Percentiles rank a stretch among this genome's conserved stretches.
Evolutionary conservation across 2,888 invertebrate genomes (phyloP).

Genomic region (Callosobruchus maculatus): DNA sequence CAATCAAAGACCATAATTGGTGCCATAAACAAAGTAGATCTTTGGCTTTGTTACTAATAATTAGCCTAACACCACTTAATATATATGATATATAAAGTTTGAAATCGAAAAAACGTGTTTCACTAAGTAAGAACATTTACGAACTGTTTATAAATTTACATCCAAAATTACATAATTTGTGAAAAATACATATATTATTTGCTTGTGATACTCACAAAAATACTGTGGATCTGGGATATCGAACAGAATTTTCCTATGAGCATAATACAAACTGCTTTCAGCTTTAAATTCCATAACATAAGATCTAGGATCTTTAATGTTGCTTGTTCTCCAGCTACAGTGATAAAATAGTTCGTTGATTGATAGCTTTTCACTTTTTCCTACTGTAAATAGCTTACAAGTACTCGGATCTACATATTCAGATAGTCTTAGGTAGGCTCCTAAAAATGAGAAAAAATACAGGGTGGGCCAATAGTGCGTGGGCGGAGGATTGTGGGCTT

Average conservation of each 20-base stretch:
- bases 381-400: constrained; percentile 22
- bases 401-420: constrained; percentile 14
- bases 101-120: too few species aligned
- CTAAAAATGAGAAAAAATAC: constrained; percentile 16
- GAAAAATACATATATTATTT: too few species aligned
- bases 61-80: too few species aligned
- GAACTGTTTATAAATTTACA: not conserved
- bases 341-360: constrained; percentile 13
- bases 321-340: constrained; percentile 16
- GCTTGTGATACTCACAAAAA: constrained; percentile 17
- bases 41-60: too few species aligned
- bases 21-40: too few species aligned
- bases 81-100: too few species aligned
- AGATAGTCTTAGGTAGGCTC: constrained; percentile 21
- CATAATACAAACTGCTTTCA: constrained; percentile 21
- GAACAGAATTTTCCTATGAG: constrained; percentile 24
- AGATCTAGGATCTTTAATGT: constrained; percentile 9
- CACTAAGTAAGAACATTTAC: too few species aligned
- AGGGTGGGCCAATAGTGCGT: too few species aligned
- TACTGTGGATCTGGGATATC: constrained; percentile 13
- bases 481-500: too few species aligned
- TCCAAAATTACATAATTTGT: too few species aligned
- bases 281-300: constrained; percentile 24
- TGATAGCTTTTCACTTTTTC: constrained; percentile 5
- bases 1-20: too few species aligned